phyloP scores from a whole-genome alignment of 2,113 vertebrate genomes.

The Cynoglossus semilaevis region DNA sequence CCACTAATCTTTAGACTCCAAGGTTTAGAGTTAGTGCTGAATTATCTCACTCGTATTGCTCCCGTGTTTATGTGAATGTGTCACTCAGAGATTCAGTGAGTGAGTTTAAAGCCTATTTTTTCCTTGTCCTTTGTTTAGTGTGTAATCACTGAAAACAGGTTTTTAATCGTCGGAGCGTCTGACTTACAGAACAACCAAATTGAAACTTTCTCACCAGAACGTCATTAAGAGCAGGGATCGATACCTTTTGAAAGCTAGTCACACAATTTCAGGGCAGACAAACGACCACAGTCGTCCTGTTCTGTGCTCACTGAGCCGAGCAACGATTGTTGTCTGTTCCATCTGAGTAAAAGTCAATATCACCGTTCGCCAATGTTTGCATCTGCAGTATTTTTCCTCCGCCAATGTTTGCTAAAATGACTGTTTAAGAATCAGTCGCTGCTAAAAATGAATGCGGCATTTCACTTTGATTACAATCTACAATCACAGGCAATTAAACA shows the following conservation, averaged over 20 bases:
- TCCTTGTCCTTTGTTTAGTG: constrained; percentile 13
- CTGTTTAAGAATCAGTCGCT: constrained; percentile 24
- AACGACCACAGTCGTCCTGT: constrained; percentile 44
- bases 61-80: too few species aligned
- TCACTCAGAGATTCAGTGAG: constrained; percentile 7
- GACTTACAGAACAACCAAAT: constrained; percentile 39
- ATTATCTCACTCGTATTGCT: too few species aligned
- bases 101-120: constrained; percentile 9
- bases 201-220: constrained; percentile 51
- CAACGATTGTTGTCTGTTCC: constrained; percentile 51
- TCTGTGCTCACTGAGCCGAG: constrained; percentile 45
- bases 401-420: constrained; percentile 17
- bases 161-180: constrained; percentile 12
- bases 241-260: constrained; percentile 63
- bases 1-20: constrained; percentile 16
- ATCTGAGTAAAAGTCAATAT: constrained; percentile 49
- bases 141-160: constrained; percentile 20
- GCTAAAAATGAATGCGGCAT: constrained; percentile 18
- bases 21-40: constrained; percentile 6
- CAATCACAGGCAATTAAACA: too few species aligned
- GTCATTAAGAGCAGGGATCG: constrained; percentile 41
- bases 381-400: constrained; percentile 8
- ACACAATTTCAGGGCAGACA: constrained; percentile 53
- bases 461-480: background rate
- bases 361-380: constrained; percentile 45